These are phyloP conservation scores for Eutrigla gurnardus DNA, from an alignment of 2,797 vertebrate genomes.

Conservation along the genomic window DNA sequence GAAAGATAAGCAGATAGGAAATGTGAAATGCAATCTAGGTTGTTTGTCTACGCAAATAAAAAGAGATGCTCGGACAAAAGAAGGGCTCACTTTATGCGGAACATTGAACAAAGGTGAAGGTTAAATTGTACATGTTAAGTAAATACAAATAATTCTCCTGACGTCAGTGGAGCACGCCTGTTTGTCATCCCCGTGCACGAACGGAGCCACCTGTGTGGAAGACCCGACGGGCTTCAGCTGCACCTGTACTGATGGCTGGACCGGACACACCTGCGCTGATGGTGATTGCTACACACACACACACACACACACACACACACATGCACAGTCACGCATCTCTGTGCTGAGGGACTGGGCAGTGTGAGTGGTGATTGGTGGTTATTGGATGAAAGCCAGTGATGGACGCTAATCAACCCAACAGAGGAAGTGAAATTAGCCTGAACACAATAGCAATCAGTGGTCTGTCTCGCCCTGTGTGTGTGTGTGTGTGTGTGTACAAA, in stretches of 20 bases:
- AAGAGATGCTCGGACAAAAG: not conserved
- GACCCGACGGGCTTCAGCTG: conserved; percentile 82
- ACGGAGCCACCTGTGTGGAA: conserved; percentile 83
- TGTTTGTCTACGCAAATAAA: not conserved
- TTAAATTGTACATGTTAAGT: not conserved
- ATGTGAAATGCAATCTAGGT: not conserved
- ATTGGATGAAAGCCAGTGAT: conserved; percentile 66
- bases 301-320: conserved; percentile 29
- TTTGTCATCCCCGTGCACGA: conserved; percentile 82
- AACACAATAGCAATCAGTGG: conserved; percentile 65
- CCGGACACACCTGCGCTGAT: conserved; percentile 80
- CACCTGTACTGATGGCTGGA: conserved; percentile 80
- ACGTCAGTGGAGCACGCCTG: conserved; percentile 85
- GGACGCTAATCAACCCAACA: conserved; percentile 65
- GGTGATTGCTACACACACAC: conserved; percentile 69
- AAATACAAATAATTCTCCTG: not conserved
- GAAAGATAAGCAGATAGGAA: not conserved
- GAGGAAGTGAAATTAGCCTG: conserved; percentile 69
- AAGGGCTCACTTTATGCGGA: not conserved
- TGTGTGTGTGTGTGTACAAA: not conserved
- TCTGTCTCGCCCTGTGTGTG: conserved; percentile 4
- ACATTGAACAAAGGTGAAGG: not conserved
- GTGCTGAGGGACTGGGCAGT: conserved; percentile 9
- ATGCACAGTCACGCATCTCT: conserved; percentile 4
- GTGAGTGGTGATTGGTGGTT: conserved; percentile 57